phyloP scores from a whole-genome alignment of 2,797 vertebrate genomes.

The Mustela erminea region DNA sequence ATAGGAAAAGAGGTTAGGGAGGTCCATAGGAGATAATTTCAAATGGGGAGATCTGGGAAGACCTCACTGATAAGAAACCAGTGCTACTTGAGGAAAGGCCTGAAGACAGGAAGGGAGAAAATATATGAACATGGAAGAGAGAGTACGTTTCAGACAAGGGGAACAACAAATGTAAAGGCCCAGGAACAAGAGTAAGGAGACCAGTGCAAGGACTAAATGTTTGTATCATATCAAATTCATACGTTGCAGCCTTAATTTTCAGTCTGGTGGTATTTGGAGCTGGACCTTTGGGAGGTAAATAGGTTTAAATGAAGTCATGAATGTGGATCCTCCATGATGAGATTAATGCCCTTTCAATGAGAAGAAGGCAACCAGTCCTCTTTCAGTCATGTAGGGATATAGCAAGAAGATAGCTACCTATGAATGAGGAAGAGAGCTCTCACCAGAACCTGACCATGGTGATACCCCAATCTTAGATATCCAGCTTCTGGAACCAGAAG shows the following conservation, averaged over 20 bases:
- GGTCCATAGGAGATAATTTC: neutral
- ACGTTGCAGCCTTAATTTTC: neutral
- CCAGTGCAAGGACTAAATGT: neutral
- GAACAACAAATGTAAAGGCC: neutral
- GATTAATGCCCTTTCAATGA: neutral
- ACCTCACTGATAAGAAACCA: neutral
- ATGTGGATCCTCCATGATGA: too few relatives aligned
- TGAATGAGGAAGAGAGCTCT: neutral
- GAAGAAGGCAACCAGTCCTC: neutral
- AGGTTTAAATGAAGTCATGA: neutral
- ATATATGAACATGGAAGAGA: neutral
- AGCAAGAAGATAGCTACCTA: neutral
- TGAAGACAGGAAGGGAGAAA: neutral
- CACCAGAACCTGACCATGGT: neutral
- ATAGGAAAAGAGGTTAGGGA: neutral
- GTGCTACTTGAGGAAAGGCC: neutral
- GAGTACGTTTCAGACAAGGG: neutral
- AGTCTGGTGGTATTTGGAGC: neutral
- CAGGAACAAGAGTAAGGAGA: neutral
- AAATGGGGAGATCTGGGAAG: neutral
- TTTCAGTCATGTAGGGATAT: neutral
- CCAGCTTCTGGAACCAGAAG: neutral
- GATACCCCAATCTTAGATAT: neutral
- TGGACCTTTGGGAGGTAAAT: neutral
- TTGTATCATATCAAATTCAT: neutral